phyloP scores from a whole-genome alignment of 1,140 invertebrate genomes.

The Drosophila eugracilis region DNA sequence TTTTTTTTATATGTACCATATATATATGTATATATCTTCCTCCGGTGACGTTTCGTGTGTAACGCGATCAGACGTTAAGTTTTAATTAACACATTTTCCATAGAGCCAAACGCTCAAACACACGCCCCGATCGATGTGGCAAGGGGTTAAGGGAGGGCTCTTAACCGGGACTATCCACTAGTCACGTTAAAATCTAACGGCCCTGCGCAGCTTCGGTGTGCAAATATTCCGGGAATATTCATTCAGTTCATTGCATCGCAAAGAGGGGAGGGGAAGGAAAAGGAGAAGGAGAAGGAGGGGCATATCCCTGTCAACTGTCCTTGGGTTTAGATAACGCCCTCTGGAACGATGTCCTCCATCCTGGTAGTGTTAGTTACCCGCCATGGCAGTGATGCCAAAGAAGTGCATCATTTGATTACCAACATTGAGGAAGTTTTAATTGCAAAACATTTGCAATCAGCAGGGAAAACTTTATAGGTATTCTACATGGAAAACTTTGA shows the following conservation, averaged over 20 bases:
- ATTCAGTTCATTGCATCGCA: slow-evolving; percentile 17
- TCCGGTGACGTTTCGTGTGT: slow-evolving; percentile 35
- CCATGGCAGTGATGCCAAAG: slow-evolving; percentile 3
- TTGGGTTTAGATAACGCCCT: slow-evolving; percentile 9
- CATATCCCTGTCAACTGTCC: slow-evolving; percentile 5
- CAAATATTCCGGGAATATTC: slow-evolving; percentile 41
- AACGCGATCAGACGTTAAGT: slow-evolving; percentile 71
- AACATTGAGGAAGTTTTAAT: not conserved
- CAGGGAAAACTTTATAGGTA: not conserved
- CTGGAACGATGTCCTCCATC: not conserved
- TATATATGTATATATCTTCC: too few species aligned
- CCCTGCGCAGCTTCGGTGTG: slow-evolving; percentile 58
- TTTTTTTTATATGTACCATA: slow-evolving; percentile 16
- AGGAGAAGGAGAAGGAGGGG: not conserved
- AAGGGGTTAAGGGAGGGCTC: not conserved
- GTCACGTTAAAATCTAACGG: slow-evolving; percentile 36
- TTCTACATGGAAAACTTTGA: not conserved
- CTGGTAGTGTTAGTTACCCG: not conserved
- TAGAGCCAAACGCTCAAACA: slow-evolving; percentile 14
- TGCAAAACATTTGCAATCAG: not conserved
- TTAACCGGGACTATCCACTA: slow-evolving; percentile 15
- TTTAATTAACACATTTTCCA: slow-evolving; percentile 77
- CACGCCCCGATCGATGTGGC: not conserved
- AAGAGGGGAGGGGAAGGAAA: not conserved
- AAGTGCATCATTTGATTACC: slow-evolving; percentile 5